Percentiles rank a stretch among this genome's conserved stretches.
phyloP scores from a whole-genome alignment of 2,113 vertebrate species.

The Raja brachyura region DNA sequence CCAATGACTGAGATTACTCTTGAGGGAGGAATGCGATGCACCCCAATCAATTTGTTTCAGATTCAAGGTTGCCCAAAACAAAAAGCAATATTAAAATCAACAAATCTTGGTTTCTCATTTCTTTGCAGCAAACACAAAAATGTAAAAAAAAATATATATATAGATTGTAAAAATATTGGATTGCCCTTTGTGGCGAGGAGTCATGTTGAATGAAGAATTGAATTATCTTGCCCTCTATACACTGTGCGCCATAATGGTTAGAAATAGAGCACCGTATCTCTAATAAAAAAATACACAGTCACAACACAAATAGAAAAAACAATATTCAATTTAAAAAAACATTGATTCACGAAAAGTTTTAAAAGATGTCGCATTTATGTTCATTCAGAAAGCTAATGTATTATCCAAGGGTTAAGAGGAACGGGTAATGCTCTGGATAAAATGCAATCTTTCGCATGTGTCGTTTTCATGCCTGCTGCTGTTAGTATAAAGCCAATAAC shows the following conservation, averaged over 20 bases:
- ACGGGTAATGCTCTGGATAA: not conserved
- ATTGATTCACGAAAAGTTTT: not conserved
- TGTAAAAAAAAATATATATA: not conserved
- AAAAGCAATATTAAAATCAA: not conserved
- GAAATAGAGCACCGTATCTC: not conserved
- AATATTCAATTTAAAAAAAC: conserved; percentile 2
- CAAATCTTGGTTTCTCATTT: not conserved
- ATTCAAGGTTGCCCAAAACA: not conserved
- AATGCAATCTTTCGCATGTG: not conserved
- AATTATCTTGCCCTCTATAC: not conserved
- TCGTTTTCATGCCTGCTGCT: not conserved
- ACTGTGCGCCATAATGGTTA: not conserved
- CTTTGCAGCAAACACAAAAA: not conserved
- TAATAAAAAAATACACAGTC: not conserved
- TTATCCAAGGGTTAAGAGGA: not conserved
- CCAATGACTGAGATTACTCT: conserved; percentile 9
- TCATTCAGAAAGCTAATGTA: not conserved
- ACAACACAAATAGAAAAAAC: too few species aligned
- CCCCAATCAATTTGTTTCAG: not conserved
- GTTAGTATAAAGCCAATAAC: too few species aligned
- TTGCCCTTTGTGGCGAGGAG: not conserved
- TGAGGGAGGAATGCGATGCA: not conserved
- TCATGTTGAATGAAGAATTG: not conserved
- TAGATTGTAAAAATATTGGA: not conserved
- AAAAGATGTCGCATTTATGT: not conserved